These are phyloP conservation scores for Poeciliopsis gracilis DNA, from an alignment of 2,797 vertebrate genomes.

Conservation along the genomic window DNA sequence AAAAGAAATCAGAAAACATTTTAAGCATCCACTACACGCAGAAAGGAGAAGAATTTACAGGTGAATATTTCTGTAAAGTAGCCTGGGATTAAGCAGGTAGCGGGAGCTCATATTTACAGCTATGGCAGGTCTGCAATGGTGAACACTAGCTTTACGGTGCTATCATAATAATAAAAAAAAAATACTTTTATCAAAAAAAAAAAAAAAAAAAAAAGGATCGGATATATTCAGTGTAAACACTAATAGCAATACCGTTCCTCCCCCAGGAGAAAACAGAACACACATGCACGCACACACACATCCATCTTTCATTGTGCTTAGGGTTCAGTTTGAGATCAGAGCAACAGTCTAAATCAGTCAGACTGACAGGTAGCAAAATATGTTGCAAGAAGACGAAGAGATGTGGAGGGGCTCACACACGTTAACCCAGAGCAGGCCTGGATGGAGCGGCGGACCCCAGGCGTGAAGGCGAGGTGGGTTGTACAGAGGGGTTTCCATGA, in stretches of 20 bases:
- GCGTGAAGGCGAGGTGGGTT: constrained; percentile 40
- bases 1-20: constrained; percentile 33
- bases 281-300: constrained; percentile 3
- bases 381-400: neutral
- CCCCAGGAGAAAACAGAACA: constrained; percentile 43
- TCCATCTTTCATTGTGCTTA: constrained; percentile 66
- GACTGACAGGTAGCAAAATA: constrained; percentile 24
- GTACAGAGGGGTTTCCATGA: constrained; percentile 75
- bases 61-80: constrained; percentile 23
- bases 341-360: constrained; percentile 32
- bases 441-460: constrained; percentile 46
- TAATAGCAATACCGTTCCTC: constrained; percentile 57
- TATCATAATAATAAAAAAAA: constrained; percentile 37
- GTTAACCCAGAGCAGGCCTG: constrained; percentile 38
- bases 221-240: constrained; percentile 69
- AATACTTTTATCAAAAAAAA: constrained; percentile 32
- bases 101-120: constrained; percentile 25
- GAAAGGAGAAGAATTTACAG: constrained; percentile 28
- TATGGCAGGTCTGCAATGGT: constrained; percentile 24
- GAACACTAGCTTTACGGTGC: constrained; percentile 53
- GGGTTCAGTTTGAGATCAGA: constrained; percentile 48
- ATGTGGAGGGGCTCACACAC: neutral
- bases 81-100: constrained; percentile 41
- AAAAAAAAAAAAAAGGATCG: constrained; percentile 48
- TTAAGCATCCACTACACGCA: constrained; percentile 45